Base-by-base conservation (phyloP, 2,888 invertebrate species). In the Epinotia demarniana region DNA sequence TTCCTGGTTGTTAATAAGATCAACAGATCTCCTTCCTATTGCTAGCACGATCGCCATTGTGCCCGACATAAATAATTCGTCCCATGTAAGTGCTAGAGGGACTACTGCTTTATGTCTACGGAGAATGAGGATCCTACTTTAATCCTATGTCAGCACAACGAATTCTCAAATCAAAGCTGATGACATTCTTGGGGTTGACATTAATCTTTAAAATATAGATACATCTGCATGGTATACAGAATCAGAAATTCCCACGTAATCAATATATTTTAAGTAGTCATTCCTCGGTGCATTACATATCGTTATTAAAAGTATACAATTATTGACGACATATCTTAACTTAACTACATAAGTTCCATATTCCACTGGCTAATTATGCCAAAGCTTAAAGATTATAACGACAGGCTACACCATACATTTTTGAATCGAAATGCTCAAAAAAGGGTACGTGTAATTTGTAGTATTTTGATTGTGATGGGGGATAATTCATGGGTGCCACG, bases 391-490 rank as follows among this genome's bases (percentile, higher is more conserved):
- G 84, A 77, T 78, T 79, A 80, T 85, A 87, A 87, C 86, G 79
- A 87, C 85, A 82, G 84, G 84, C 83, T 85, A 77, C 80, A 80
- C 78, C 79, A 79, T 81, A 80, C 79, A 82, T 82, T 84, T 84
- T 83, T 79, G 73, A 81, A 82, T 80, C 77, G 72, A 79, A 78
- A 77, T 80, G 70, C 46, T 76, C 72, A 68, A 77, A 86, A 86
- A 88, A 84, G 85, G 80, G 81, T 83, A 83, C 80, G 79, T 84
- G 84, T 91, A 92, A 92, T 92, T 90, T 90, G 90, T 89, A 86
- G 89, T 90, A 88, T 89, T 91, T 91, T 90, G 91, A 89, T 89
- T 90, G 86, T 88, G 90, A 90, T 91, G 90, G 87, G 86, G 83
- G 81, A 87, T 91, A 92, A 92, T 92, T 91, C 87, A 79, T 81